Evolutionary conservation across 2,797 vertebrate genomes (phyloP), one percentile per base, ranked within the genome.

Genomic region (Oryzias dopingdopingensis): DNA sequence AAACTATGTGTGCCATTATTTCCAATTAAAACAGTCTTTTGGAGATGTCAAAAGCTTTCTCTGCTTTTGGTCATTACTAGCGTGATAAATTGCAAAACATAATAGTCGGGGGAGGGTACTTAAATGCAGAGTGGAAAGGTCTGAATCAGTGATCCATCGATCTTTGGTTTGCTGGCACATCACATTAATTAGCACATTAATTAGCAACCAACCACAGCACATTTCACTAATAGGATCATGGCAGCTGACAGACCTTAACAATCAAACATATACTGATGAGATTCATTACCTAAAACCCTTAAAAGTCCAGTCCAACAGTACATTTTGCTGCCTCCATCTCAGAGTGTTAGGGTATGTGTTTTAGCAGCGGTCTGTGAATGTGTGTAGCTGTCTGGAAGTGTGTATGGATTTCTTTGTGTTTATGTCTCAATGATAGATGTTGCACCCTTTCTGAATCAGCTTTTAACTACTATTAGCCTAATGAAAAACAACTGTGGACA

Each of bases 381-480:
- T 45, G 58, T 29, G 32, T 52, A 57, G 48, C 37, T 65, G 61
- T 70, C 45, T 72, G 62, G 48, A 70, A 56, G 67, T 65, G 68
- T 61, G 42, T 79, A 72, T 80, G 54, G 67, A 77, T 81, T 77
- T 77, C 20, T 72, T 62, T 81, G 66, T 77, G 49, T 70, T 78
- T 62, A 54, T 85, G 74, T 81, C 69, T 67, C 67, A 43, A 65
- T 84, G 77, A 85, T 84, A 68, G 70, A 86, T 81, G 70, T 61
- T 53, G 74, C 68, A 70, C 70, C 72, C 72, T 73, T 52, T 80
- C 75, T 77, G 80, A 80, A 86, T 82, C 73, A 82, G 79, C 86
- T 78, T 86, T 86, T 70, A 85, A 82, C 59, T 68, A 75, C 82
- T 78, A 86, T 89, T 88, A 86, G 76, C 68, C 60, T 84, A 90